Base-by-base conservation (phyloP, 2,797 vertebrate genomes). In the Antennarius maculatus region DNA sequence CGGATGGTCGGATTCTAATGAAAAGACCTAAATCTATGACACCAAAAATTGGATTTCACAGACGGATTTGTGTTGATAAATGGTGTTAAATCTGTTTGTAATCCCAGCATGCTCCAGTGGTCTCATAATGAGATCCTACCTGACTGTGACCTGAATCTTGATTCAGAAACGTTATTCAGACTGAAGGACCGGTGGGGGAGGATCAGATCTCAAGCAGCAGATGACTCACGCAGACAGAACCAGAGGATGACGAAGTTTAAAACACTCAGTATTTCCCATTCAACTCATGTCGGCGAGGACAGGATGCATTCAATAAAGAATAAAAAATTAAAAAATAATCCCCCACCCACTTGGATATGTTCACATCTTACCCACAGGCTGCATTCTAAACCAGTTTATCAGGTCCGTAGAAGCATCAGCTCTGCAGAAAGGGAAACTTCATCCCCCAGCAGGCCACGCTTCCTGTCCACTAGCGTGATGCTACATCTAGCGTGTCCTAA, bases 81-180 rank as follows among this genome's bases (percentile, higher is more conserved):
- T 41, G 7, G 39, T 9, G 39, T 12, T 41, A 12, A 41, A 13
- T 61, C 48, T 75, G 31, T 52, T 18, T 66, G 61, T 47, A 64
- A 66, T 68, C 63, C 48, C 61, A 69, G 69, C 53, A 52, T 31
- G 58, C 64, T 29, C 13, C 55, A 43, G 15, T 52, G 14, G 39
- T 47, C 61, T 62, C 55, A 61, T 69, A 63, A 78, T 69, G 53
- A 74, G 61, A 61, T 31, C 54, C 31, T 43, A 23, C 29, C 17
- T 46, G 28, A 27, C 53, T 31, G 18, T 55, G 45, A 69, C 45
- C 65, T 60, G 47, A 48, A 63, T 60, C 61, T 41, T 74, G 58
- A 60, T 42, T 70, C 65, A 47, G 48, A 61, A 28, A 53, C 50
- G 39, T 42, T 17, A 17, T 37, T 37, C 57, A 43, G 52, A 39